Conservation (phyloP, 2,113 vertebrate genomes). For the Thamnophis sirtalis region DNA sequence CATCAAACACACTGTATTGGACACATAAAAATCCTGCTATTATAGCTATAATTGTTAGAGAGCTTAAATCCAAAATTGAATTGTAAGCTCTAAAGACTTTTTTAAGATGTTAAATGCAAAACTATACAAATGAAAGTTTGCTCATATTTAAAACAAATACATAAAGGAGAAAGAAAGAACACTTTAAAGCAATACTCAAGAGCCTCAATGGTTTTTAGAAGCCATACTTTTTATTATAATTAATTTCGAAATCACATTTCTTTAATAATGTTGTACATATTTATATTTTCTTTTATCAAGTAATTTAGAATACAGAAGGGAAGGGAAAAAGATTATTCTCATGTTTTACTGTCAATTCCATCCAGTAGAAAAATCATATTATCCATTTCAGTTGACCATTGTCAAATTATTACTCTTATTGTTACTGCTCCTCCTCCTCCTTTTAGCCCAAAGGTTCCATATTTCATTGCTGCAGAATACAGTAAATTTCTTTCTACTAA, state of each 20-base stretch:
- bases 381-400: slow-evolving; percentile 15
- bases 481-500: slow-evolving; percentile 34
- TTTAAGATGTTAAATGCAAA: not conserved
- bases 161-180: not conserved
- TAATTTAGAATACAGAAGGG: not conserved
- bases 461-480: slow-evolving; percentile 25
- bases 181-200: not conserved
- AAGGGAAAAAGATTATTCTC: not conserved
- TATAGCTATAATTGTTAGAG: not conserved
- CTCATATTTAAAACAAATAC: not conserved
- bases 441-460: slow-evolving; percentile 28
- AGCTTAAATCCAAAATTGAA: not conserved
- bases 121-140: not conserved
- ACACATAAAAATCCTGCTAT: not conserved
- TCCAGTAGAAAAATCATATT: not conserved
- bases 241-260: not conserved
- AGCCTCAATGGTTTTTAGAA: not conserved
- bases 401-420: not conserved
- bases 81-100: not conserved
- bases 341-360: not conserved
- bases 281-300: not conserved
- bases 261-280: not conserved
- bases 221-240: not conserved
- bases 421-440: not conserved
- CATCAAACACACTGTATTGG: not conserved